Evolutionary conservation across 2,888 invertebrate species (phyloP).

Genomic region (Coecobrya sp.): DNA sequence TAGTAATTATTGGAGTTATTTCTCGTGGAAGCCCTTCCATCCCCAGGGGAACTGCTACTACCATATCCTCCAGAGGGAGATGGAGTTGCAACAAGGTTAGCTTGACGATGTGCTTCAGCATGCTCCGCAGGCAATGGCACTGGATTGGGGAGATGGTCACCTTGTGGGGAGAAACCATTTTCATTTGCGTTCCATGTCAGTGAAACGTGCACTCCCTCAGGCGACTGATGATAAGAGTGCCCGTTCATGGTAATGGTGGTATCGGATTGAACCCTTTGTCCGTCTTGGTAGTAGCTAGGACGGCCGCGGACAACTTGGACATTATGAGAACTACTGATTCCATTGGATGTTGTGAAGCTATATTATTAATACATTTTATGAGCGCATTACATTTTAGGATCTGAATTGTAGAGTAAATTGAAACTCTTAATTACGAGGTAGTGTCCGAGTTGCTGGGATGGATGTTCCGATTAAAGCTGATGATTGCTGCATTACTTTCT

Average conservation of each 20-base stretch:
- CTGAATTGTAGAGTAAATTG: neutral
- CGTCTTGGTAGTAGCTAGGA: slow-evolving; percentile 65
- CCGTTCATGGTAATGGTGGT: slow-evolving; percentile 74
- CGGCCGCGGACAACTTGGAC: slow-evolving; percentile 68
- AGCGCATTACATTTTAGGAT: neutral
- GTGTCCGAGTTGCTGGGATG: slow-evolving; percentile 19
- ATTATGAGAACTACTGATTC: slow-evolving; percentile 69
- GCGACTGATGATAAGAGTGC: slow-evolving; percentile 72
- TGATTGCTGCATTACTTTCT: slow-evolving; percentile 27
- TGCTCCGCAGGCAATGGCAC: slow-evolving; percentile 80
- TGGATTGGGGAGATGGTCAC: slow-evolving; percentile 5
- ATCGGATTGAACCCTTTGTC: slow-evolving; percentile 65
- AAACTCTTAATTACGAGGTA: slow-evolving; percentile 29
- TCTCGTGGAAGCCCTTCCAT: neutral
- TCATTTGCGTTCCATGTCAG: slow-evolving; percentile 77
- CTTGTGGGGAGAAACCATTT: slow-evolving; percentile 72
- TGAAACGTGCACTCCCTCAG: slow-evolving; percentile 79
- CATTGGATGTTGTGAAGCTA: slow-evolving; percentile 78
- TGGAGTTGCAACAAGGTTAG: neutral
- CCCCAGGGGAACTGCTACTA: neutral
- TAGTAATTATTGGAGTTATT: slow-evolving; percentile 1
- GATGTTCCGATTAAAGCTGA: slow-evolving; percentile 41
- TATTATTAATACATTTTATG: neutral
- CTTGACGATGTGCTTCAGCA: slow-evolving; percentile 71
- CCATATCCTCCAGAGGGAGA: neutral